These are phyloP conservation scores for Nasonia vitripennis DNA, from an alignment of 1,140 invertebrate species.

Conservation along the genomic window DNA sequence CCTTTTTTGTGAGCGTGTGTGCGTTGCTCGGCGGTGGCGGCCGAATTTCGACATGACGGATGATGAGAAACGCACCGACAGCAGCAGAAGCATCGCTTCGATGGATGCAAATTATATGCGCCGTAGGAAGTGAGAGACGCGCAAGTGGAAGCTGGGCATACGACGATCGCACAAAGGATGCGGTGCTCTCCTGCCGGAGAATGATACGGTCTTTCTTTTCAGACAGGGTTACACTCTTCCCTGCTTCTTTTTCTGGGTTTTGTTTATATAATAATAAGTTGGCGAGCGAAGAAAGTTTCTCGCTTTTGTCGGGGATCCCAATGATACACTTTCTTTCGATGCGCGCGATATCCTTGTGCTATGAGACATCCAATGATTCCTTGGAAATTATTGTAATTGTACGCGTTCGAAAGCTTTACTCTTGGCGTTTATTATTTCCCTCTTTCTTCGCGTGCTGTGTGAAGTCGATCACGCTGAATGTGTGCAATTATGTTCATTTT, in stretches of 20 bases:
- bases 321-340: background rate
- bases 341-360: background rate
- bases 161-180: background rate
- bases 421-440: background rate
- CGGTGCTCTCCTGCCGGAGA: background rate
- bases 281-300: background rate
- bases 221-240: background rate
- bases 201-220: background rate
- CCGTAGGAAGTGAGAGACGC: background rate
- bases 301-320: background rate
- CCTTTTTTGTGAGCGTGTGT: conserved; percentile 40
- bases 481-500: too few relatives aligned
- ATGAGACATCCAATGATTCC: background rate
- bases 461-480: too few relatives aligned
- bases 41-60: conserved; percentile 46
- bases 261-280: conserved; percentile 5
- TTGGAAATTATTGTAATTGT: background rate
- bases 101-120: conserved; percentile 27
- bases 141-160: background rate
- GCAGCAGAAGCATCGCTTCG: background rate
- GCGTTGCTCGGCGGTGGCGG: background rate
- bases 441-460: background rate
- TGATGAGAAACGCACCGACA: background rate
- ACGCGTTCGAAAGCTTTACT: background rate
- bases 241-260: background rate